Evolutionary conservation across 2,113 vertebrate genomes (phyloP), one percentile per base, ranked within the genome.

Genomic region (Helogale parvula): DNA sequence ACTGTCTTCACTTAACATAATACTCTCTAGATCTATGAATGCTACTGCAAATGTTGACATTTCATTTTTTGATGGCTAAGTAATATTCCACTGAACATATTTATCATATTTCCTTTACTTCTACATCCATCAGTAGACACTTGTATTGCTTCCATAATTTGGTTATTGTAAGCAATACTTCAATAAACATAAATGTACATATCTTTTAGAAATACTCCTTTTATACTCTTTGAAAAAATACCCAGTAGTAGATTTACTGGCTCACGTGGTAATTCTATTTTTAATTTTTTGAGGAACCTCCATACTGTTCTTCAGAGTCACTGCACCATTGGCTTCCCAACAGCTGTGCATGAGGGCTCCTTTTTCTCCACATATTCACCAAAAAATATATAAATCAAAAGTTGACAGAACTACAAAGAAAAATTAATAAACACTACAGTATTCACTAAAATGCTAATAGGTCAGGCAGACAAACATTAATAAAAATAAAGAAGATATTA

Each of bases 311-410:
- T 74, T 3, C 23, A 45, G 12, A 45, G 5, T 74, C 5, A 21
- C 72, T 45, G 12, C 23, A 45, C 72, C 72, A 74, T 74, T 74
- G 13, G 13, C 27, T 27, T 74, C 25, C 38, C 72, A 27, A 45
- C 41, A 74, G 15, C 5, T 45, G 38, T 74, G 14, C 25, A 74
- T 74, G 41, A 74, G 71, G 23, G 12, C 41, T 74, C 38, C 25
- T 45, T 45, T 74, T 45, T 27, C 38, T 45, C 38, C 13, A 74
- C 38, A 45, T 74, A 23, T 74, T 45, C 12, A 27, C 23, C 38
- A 16, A 16, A 95, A 97, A 77, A 79, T 77, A 92, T 27, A 3
- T 60, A 89, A 95, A 87, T 89, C 16, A 65, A 93, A 97, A 89
- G n/a, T 88, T 77, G 66, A 80, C 50, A 88, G 33, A 92, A 79